These are phyloP conservation scores for Drosophila tani DNA, from an alignment of 1,140 invertebrate species.

Conservation along the genomic window DNA sequence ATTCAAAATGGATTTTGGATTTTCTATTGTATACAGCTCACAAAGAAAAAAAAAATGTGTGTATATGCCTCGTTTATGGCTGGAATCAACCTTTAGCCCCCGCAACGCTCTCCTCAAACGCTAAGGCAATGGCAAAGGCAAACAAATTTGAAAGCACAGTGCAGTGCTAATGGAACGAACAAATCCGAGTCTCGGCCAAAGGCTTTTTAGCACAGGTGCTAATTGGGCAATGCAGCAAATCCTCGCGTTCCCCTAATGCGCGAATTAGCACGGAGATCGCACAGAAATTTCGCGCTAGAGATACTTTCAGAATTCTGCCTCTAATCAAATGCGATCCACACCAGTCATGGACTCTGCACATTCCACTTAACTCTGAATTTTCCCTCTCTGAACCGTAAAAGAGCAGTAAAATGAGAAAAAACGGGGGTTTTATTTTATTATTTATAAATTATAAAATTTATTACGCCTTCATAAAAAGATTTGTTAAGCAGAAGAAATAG, in stretches of 20 bases:
- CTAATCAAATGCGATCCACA: conserved; percentile 40
- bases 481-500: neutral
- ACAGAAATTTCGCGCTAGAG: conserved; percentile 63
- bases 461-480: no score
- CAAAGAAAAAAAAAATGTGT: conserved; percentile 5
- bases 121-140: conserved; percentile 40
- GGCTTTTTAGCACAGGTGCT: conserved; percentile 61
- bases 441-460: neutral
- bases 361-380: conserved; percentile 15
- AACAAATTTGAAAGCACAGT: conserved; percentile 39
- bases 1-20: conserved; percentile 59
- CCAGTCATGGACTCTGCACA: conserved; percentile 40
- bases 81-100: conserved; percentile 18
- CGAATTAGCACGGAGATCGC: conserved; percentile 53
- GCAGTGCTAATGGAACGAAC: conserved; percentile 45
- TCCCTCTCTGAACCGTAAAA: conserved; percentile 17
- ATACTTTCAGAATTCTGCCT: conserved; percentile 38
- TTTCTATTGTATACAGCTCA: conserved; percentile 52
- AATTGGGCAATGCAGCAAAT: conserved; percentile 57
- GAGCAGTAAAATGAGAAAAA: neutral
- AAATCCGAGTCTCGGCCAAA: conserved; percentile 33
- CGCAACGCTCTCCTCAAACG: conserved; percentile 13
- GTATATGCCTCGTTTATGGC: conserved; percentile 12
- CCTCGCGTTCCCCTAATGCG: conserved; percentile 23
- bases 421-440: neutral